phyloP scores from a whole-genome alignment of 2,888 invertebrate species.

The Melanotus villosus region DNA sequence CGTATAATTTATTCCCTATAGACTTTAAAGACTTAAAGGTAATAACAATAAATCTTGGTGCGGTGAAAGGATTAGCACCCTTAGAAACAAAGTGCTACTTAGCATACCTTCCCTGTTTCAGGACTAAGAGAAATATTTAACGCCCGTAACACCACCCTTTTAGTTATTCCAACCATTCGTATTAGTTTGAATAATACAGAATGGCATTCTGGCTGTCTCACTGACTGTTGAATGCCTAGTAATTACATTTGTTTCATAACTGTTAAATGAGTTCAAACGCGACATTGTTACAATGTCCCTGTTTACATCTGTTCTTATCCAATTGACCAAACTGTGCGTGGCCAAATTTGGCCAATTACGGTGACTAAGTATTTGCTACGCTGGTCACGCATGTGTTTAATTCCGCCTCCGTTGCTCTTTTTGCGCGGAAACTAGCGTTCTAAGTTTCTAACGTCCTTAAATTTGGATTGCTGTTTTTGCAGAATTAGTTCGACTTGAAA shows the following conservation, averaged over 20 bases:
- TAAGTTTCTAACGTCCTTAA: constrained; percentile 8
- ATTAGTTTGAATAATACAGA: background rate
- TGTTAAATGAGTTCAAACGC: constrained; percentile 6
- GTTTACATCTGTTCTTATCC: constrained; percentile 4
- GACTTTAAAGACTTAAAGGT: constrained; percentile 47
- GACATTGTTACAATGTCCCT: background rate
- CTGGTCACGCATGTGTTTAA: constrained; percentile 29
- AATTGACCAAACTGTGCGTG: background rate
- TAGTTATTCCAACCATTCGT: constrained; percentile 1
- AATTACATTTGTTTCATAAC: constrained; percentile 1
- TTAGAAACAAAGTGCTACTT: constrained; percentile 47
- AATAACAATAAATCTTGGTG: constrained; percentile 50
- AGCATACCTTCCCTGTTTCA: constrained; percentile 44
- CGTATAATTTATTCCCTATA: constrained; percentile 44
- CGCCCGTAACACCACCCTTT: background rate
- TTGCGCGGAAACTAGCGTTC: constrained; percentile 18
- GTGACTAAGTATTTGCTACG: constrained; percentile 19
- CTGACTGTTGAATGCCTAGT: background rate
- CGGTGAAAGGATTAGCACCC: constrained; percentile 49
- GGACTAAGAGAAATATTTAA: constrained; percentile 32
- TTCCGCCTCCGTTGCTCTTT: constrained; percentile 39
- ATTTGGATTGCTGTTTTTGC: background rate
- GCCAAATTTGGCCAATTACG: constrained; percentile 25
- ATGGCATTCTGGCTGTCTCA: background rate
- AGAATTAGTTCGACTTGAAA: background rate